phyloP scores from a whole-genome alignment of 2,888 invertebrate genomes.

The Amblyjoppa fuscipennis region DNA sequence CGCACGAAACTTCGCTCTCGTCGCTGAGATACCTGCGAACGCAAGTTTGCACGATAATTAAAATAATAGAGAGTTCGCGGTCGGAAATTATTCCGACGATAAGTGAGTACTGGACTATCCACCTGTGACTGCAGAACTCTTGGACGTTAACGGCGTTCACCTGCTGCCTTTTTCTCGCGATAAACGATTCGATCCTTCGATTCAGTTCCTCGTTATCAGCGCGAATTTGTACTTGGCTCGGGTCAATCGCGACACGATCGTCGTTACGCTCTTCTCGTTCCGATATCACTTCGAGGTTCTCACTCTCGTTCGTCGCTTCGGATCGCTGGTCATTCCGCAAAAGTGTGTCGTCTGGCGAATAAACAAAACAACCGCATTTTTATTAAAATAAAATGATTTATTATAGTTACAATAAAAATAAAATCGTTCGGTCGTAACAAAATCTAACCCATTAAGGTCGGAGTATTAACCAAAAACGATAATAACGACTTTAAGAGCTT shows the following conservation, averaged over 20 bases:
- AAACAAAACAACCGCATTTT: conserved; percentile 39
- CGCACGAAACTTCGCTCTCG: conserved; percentile 89
- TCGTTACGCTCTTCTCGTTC: conserved; percentile 35
- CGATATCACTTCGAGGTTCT: conserved; percentile 13
- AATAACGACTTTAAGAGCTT: background rate
- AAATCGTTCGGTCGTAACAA: background rate
- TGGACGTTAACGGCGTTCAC: conserved; percentile 90
- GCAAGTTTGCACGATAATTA: conserved; percentile 16
- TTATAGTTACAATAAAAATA: background rate
- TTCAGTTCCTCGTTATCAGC: conserved; percentile 89
- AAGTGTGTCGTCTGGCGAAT: conserved; percentile 18
- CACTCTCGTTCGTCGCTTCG: conserved; percentile 30
- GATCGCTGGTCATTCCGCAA: background rate
- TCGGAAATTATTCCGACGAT: background rate
- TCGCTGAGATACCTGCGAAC: conserved; percentile 76
- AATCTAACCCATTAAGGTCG: background rate
- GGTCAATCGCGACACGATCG: conserved; percentile 78
- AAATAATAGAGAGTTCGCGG: background rate
- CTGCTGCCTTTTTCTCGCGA: conserved; percentile 91
- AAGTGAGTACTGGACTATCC: conserved; percentile 58
- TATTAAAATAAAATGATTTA: conserved; percentile 24
- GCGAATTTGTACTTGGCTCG: conserved; percentile 89
- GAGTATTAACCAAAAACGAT: conserved; percentile 22
- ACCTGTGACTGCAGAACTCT: conserved; percentile 89
- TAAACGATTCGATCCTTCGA: conserved; percentile 91